phyloP scores from a whole-genome alignment of 2,888 invertebrate species.

The Hoplodrina blanda region DNA sequence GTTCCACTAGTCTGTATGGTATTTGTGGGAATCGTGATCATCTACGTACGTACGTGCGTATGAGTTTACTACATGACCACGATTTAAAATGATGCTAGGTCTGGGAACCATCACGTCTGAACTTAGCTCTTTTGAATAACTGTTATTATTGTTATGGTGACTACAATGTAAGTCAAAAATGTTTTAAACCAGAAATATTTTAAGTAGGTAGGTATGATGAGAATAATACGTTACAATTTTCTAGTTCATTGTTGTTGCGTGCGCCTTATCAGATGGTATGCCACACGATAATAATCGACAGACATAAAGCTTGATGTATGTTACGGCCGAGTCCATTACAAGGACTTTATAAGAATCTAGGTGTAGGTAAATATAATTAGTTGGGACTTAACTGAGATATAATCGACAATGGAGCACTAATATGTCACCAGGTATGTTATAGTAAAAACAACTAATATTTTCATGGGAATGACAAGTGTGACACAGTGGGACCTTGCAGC shows the following conservation, averaged over 20 bases:
- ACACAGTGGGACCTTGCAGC: constrained; percentile 49
- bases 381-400: constrained; percentile 45
- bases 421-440: constrained; percentile 57
- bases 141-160: constrained; percentile 3
- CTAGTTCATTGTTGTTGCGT: constrained; percentile 40
- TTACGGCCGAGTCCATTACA: constrained; percentile 39
- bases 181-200: background rate
- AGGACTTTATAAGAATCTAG: constrained; percentile 59
- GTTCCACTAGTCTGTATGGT: background rate
- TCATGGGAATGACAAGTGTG: constrained; percentile 67
- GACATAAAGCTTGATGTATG: constrained; percentile 31
- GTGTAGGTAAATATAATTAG: constrained; percentile 59
- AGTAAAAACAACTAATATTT: constrained; percentile 66
- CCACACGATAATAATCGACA: constrained; percentile 34
- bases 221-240: constrained; percentile 19
- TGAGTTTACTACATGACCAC: constrained; percentile 22
- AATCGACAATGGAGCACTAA: constrained; percentile 66
- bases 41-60: background rate
- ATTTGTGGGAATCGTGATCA: constrained; percentile 34
- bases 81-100: constrained; percentile 10
- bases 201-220: background rate
- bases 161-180: background rate
- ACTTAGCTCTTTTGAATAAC: constrained; percentile 18
- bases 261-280: constrained; percentile 34
- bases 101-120: constrained; percentile 1